phyloP scores from a whole-genome alignment of 1,140 invertebrate species.

The Metopolophium dirhodum region DNA sequence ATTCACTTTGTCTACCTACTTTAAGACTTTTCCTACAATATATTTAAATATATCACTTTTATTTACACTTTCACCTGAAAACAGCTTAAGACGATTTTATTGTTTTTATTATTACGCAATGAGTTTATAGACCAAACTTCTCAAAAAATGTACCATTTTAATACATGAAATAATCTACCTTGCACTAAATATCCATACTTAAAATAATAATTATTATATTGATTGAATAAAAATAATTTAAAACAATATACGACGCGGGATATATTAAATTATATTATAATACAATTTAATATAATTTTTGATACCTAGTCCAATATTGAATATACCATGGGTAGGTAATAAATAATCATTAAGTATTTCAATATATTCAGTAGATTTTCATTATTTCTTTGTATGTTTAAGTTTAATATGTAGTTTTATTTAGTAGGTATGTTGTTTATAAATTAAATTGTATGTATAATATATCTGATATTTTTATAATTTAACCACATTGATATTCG shows the following conservation, averaged over 20 bases:
- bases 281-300: neutral
- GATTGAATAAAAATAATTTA: neutral
- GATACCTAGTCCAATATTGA: neutral
- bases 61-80: neutral
- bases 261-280: neutral
- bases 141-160: neutral
- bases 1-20: conserved; percentile 6
- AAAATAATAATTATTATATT: neutral
- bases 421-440: neutral
- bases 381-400: neutral
- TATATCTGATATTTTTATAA: neutral
- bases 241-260: neutral
- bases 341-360: neutral
- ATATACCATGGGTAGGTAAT: neutral
- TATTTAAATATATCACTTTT: conserved; percentile 21
- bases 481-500: neutral
- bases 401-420: too few relatives aligned
- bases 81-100: neutral
- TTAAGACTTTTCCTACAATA: neutral
- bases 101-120: conserved; percentile 10
- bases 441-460: neutral
- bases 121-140: neutral
- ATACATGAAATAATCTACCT: neutral
- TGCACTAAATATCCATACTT: neutral
- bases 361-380: neutral